Evolutionary conservation across 2,888 invertebrate species (phyloP).

Genomic region (Serrognathus titanus): DNA sequence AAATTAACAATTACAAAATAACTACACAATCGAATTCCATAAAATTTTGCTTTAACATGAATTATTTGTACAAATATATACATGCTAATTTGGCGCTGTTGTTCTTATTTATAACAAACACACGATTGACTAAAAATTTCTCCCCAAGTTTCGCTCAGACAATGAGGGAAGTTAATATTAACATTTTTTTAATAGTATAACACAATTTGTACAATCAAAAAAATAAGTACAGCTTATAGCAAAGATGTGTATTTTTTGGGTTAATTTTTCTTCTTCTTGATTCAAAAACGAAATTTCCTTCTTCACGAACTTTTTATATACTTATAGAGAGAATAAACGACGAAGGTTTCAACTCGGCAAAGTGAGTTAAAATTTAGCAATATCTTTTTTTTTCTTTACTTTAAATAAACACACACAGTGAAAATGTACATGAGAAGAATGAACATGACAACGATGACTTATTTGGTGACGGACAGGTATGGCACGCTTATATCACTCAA

Average conservation of each 20-base stretch:
- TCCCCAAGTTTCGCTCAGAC: conserved; percentile 31
- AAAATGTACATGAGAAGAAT: conserved; percentile 30
- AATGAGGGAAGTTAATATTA: conserved; percentile 37
- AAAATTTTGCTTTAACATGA: too few relatives aligned
- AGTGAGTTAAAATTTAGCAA: conserved; percentile 39
- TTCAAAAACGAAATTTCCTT: conserved; percentile 9
- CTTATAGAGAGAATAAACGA: conserved; percentile 18
- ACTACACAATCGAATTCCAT: too few relatives aligned
- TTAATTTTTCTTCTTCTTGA: conserved; percentile 34
- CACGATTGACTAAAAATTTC: too few relatives aligned
- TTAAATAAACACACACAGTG: conserved; percentile 43
- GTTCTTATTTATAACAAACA: neutral
- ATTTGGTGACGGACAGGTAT: conserved; percentile 43
- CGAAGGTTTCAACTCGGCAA: conserved; percentile 34
- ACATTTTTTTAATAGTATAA: conserved; percentile 44
- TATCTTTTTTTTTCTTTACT: conserved; percentile 35
- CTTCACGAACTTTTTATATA: too few relatives aligned
- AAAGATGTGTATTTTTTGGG: conserved; percentile 54
- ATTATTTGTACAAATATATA: conserved; percentile 37
- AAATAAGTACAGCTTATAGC: conserved; percentile 68
- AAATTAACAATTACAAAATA: too few relatives aligned
- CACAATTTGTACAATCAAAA: conserved; percentile 70
- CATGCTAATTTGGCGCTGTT: conserved; percentile 10
- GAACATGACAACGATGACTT: conserved; percentile 28
- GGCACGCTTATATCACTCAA: conserved; percentile 50